phyloP scores from a whole-genome alignment of 2,888 invertebrate species.

The Microplitis manilae region DNA sequence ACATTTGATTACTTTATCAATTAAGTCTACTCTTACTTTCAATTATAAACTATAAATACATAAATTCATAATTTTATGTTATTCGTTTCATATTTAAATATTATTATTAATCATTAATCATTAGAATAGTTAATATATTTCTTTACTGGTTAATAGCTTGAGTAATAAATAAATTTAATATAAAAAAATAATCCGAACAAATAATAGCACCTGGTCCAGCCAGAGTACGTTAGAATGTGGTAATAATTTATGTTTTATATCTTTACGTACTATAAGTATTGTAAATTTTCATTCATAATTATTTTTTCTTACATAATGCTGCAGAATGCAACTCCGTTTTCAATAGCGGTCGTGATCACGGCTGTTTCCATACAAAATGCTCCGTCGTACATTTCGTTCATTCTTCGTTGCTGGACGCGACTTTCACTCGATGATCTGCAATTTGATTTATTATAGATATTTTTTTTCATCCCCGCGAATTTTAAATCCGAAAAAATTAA shows the following conservation, averaged over 20 bases:
- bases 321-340: slow-evolving; percentile 66
- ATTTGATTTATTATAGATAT: not conserved
- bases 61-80: not conserved
- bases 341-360: slow-evolving; percentile 66
- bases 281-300: not conserved
- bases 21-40: not conserved
- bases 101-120: too few relatives aligned
- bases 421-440: slow-evolving; percentile 68
- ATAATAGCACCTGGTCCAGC: not conserved
- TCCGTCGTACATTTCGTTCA: slow-evolving; percentile 67
- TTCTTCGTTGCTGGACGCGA: slow-evolving; percentile 66
- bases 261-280: too few relatives aligned
- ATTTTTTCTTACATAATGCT: slow-evolving; percentile 65
- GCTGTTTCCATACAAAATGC: slow-evolving; percentile 70
- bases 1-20: not conserved
- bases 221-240: not conserved
- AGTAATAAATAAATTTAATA: not conserved
- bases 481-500: too few relatives aligned
- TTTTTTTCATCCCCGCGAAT: not conserved
- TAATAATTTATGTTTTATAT: not conserved
- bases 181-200: not conserved
- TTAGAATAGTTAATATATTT: not conserved
- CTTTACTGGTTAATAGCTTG: not conserved
- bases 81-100: not conserved
- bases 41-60: not conserved